Evolutionary conservation across 2,888 invertebrate genomes (phyloP).

Genomic region (Pimpla rufipes): DNA sequence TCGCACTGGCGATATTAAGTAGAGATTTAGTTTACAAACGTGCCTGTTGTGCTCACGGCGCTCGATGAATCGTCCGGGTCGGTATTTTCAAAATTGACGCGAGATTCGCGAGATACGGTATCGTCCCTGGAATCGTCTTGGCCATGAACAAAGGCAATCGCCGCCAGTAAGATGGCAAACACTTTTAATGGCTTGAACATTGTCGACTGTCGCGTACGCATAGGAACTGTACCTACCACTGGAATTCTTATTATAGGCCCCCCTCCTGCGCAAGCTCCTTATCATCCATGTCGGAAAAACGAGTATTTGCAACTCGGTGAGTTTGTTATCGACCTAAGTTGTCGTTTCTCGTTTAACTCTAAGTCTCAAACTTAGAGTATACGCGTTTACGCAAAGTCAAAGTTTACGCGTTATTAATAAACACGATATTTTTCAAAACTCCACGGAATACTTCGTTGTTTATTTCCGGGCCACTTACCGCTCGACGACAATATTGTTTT

Average conservation of each 20-base stretch:
- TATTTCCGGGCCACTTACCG: neutral
- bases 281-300: conserved; percentile 22
- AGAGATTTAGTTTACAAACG: conserved; percentile 18
- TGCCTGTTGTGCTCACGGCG: conserved; percentile 29
- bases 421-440: neutral
- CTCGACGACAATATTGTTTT: neutral
- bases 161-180: conserved; percentile 48
- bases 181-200: conserved; percentile 62
- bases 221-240: conserved; percentile 32
- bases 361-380: neutral
- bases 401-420: neutral
- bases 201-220: conserved; percentile 54
- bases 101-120: neutral
- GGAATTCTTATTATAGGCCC: conserved; percentile 63
- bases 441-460: neutral
- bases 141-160: conserved; percentile 26
- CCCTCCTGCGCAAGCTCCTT: conserved; percentile 46
- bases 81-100: neutral
- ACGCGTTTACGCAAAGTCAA: no score
- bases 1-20: neutral
- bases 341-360: neutral
- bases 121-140: conserved; percentile 18
- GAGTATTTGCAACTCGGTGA: neutral
- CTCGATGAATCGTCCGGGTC: conserved; percentile 5
- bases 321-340: neutral